Evolutionary conservation across 2,888 invertebrate genomes (phyloP).

Genomic region (Oscheius onirici): DNA sequence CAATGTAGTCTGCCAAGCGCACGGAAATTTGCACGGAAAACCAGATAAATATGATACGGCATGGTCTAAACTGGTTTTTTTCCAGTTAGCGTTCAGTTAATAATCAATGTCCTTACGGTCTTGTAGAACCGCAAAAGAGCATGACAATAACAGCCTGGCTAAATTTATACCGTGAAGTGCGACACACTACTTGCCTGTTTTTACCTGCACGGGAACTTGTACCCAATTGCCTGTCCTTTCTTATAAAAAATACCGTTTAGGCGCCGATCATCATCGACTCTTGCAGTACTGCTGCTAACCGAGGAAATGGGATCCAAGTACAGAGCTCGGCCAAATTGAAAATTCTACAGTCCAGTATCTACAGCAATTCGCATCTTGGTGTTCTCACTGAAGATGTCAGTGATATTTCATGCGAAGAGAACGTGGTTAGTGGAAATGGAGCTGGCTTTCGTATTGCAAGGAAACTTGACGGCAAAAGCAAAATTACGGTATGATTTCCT

Average conservation of each 20-base stretch:
- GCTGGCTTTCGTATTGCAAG: slow-evolving; percentile 37
- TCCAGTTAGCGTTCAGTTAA: too few species aligned
- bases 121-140: too few species aligned
- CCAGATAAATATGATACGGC: too few species aligned
- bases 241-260: slow-evolving; percentile 1
- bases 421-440: slow-evolving; percentile 37
- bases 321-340: background rate
- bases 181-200: too few species aligned
- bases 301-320: slow-evolving; percentile 23
- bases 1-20: too few species aligned
- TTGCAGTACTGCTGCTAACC: slow-evolving; percentile 23
- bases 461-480: background rate
- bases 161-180: too few species aligned
- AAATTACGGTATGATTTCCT: background rate
- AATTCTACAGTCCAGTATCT: slow-evolving; percentile 3
- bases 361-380: slow-evolving; percentile 8
- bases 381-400: slow-evolving; percentile 5
- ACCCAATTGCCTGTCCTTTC: too few species aligned
- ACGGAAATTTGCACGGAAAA: too few species aligned
- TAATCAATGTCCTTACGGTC: too few species aligned
- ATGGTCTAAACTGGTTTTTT: too few species aligned
- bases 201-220: too few species aligned
- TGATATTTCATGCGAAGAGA: background rate
- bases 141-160: too few species aligned
- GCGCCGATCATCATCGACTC: slow-evolving; percentile 10